phyloP scores from a whole-genome alignment of 2,113 vertebrate species.

The Opisthocomus hoazin region DNA sequence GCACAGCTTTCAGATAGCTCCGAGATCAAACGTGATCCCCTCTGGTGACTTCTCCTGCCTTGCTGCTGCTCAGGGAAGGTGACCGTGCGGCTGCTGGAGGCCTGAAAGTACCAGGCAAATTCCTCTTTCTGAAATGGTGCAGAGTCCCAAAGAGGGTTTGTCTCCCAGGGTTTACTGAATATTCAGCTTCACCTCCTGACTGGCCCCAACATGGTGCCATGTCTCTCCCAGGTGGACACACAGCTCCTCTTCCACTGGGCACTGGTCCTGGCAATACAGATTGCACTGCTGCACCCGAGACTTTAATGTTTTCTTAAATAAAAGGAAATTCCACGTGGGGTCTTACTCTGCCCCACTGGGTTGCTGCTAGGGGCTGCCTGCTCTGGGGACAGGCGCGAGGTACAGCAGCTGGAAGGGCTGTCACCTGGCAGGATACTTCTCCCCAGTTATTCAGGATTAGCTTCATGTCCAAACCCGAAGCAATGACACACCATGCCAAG shows the following conservation, averaged over 20 bases:
- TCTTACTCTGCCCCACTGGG: not conserved
- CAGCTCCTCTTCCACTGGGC: not conserved
- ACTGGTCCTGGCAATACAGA: not conserved
- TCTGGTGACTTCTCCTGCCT: not conserved
- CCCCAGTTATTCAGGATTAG: not conserved
- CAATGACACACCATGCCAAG: not conserved
- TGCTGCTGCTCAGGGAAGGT: not conserved
- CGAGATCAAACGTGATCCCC: not conserved
- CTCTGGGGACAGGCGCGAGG: not conserved
- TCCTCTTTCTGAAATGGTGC: not conserved
- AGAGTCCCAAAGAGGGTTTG: not conserved
- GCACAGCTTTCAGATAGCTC: not conserved
- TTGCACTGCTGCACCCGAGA: not conserved
- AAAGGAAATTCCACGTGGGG: accelerated
- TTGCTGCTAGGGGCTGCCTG: not conserved
- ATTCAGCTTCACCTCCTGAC: not conserved
- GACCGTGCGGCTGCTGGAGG: not conserved
- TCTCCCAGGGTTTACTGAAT: not conserved
- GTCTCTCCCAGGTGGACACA: not conserved
- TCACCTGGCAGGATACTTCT: not conserved
- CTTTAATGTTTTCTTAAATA: not conserved
- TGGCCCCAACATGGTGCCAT: accelerated
- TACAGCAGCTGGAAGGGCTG: not conserved
- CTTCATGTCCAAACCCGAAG: not conserved
- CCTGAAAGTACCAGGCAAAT: accelerated